Base-by-base conservation (phyloP, 1,140 invertebrate species). In the Pogonomyrmex californicus region DNA sequence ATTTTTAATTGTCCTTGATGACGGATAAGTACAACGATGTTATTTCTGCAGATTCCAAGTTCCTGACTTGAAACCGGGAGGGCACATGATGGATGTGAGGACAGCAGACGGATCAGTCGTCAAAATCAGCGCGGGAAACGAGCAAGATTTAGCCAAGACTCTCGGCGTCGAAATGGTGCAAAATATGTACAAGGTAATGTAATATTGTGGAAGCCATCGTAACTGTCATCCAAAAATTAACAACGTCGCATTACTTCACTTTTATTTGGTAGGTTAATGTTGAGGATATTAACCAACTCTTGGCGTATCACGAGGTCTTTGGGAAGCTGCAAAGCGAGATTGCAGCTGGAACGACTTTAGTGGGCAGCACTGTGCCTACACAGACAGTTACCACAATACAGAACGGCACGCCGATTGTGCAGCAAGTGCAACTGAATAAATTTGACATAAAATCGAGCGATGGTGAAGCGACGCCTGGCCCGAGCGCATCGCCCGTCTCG, bases 261-360 rank as follows among this genome's bases (percentile, higher is more conserved):
- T 41, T 7, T 54, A 33, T 10, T 88, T 62, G 75, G 9, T 56
- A 94, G 94, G 95, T 98, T 1, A 98, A 98, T 93, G 97, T 98
- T 3, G 98, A 98, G 92, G 98, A 98, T 88, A 96, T 98, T 33
- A 98, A 97, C 85, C 97, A 98, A 89, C 94, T 98, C 60, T 94
- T 98, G 54, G 97, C 97, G n/a, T 98, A 98, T 94, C 98, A 98
- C 92, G 98, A 98, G 94, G 97, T 98, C 17, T 98, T 98, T 94
- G 98, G 97, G n/a, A 98, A 98, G 94, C 95, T 98, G 17, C 97
- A 97, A 86, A 96, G 95, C 86, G 96, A 96, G 90, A 96, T 96
- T 86, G 94, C 95, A 38, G 94, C 94, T 44, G 94, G 94, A 75
- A 95, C 94, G 44, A 95, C 94, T 30, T 73, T 95, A 36, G 94